phyloP scores from a whole-genome alignment of 2,797 vertebrate genomes.

The Rhinophrynus dorsalis region DNA sequence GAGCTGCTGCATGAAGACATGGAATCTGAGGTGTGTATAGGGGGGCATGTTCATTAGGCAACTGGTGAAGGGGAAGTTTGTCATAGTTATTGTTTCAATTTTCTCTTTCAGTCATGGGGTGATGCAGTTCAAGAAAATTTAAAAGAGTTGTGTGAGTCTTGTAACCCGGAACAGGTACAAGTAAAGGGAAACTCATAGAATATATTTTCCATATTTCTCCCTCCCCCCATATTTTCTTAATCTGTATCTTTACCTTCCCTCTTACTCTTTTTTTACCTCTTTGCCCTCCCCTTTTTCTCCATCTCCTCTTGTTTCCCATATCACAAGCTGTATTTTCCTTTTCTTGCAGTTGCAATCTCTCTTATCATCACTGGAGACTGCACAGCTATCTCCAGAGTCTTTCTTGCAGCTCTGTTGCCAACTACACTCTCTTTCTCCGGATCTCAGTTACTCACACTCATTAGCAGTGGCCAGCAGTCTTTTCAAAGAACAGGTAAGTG shows the following conservation, averaged over 20 bases:
- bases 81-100: not conserved
- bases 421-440: conserved; percentile 10
- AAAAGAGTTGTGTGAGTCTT: conserved; percentile 1
- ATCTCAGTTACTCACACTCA: conserved; percentile 29
- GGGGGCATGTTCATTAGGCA: not conserved
- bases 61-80: not conserved
- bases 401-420: conserved; percentile 17
- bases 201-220: too few relatives aligned
- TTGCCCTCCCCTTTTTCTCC: not conserved
- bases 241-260: not conserved
- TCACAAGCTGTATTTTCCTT: not conserved
- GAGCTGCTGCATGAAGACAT: conserved; percentile 5
- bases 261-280: not conserved
- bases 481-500: not conserved
- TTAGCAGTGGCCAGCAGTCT: not conserved
- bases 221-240: too few relatives aligned
- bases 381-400: conserved; percentile 18
- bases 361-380: not conserved
- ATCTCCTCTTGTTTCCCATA: not conserved
- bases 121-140: not conserved
- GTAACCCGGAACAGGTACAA: conserved; percentile 28
- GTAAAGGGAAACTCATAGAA: too few relatives aligned
- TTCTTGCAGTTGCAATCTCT: conserved; percentile 15
- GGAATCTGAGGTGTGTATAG: conserved; percentile 18
- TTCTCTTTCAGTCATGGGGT: conserved; percentile 10